phyloP scores from a whole-genome alignment of 1,140 invertebrate genomes.

The Pachyrhynchus sulphureomaculatus region DNA sequence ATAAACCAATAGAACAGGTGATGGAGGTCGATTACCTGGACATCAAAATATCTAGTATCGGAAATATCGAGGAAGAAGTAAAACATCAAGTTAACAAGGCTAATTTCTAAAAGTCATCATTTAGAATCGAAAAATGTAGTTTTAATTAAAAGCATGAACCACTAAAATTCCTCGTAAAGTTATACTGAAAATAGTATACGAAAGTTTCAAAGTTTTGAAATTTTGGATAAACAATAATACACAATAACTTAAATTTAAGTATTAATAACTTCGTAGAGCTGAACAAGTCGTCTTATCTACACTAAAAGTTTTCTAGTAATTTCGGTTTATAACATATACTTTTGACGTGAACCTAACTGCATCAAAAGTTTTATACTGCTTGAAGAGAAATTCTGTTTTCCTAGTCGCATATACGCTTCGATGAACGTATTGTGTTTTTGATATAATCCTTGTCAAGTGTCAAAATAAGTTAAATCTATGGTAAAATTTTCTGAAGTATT shows the following conservation, averaged over 20 bases:
- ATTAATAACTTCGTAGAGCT: neutral
- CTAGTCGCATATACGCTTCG: too few species aligned
- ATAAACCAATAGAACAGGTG: too few species aligned
- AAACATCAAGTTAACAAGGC: too few species aligned
- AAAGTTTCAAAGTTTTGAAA: neutral
- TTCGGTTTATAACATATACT: neutral
- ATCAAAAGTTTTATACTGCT: neutral
- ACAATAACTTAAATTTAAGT: neutral
- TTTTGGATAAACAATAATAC: neutral
- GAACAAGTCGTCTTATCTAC: constrained; percentile 1
- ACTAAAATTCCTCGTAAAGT: too few species aligned
- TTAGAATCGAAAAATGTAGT: too few species aligned
- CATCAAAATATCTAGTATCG: too few species aligned
- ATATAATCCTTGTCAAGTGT: too few species aligned
- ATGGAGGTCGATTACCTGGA: too few species aligned
- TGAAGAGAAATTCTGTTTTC: neutral
- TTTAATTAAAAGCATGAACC: too few species aligned
- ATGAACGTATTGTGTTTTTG: too few species aligned
- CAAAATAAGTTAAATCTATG: neutral
- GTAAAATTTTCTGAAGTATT: neutral
- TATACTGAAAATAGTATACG: neutral
- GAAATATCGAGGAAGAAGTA: too few species aligned
- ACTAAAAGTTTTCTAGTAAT: constrained; percentile 1
- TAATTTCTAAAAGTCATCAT: too few species aligned
- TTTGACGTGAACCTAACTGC: neutral